phyloP scores from a whole-genome alignment of 2,888 invertebrate species.

The Andrena bicolor region DNA sequence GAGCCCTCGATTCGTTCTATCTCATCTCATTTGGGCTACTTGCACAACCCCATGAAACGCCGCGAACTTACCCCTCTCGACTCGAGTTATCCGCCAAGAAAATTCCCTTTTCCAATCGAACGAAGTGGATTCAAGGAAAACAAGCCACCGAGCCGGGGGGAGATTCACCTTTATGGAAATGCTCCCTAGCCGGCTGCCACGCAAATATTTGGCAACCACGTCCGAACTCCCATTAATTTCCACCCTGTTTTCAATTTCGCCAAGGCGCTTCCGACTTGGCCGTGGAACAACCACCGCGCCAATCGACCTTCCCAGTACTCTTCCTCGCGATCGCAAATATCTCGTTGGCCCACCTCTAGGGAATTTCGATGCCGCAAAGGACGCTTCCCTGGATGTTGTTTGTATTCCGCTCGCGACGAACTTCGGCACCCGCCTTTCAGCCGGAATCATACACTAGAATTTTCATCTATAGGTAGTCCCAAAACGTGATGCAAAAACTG shows the following conservation, averaged over 20 bases:
- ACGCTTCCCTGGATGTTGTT: constrained; percentile 46
- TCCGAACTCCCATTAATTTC: constrained; percentile 75
- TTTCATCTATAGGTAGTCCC: not conserved
- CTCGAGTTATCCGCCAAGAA: constrained; percentile 36
- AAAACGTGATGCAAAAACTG: not conserved
- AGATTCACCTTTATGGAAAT: constrained; percentile 62
- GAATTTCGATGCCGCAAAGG: constrained; percentile 40
- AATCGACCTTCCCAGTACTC: constrained; percentile 32
- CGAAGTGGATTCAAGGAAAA: constrained; percentile 16
- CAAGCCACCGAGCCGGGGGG: not conserved
- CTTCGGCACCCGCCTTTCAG: not conserved
- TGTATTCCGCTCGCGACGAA: constrained; percentile 51
- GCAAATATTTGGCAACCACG: constrained; percentile 77
- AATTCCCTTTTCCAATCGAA: constrained; percentile 47
- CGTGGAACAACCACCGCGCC: constrained; percentile 30
- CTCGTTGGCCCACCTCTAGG: constrained; percentile 22
- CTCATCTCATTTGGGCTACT: not conserved
- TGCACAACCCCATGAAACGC: too few species aligned
- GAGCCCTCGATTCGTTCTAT: not conserved
- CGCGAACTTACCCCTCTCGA: not conserved
- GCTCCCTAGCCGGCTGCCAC: constrained; percentile 42
- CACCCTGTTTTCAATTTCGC: constrained; percentile 76
- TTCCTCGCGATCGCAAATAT: constrained; percentile 38
- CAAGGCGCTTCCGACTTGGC: constrained; percentile 64
- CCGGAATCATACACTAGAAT: not conserved